These are phyloP conservation scores for Suillia variegata DNA, from an alignment of 2,888 invertebrate genomes.

Conservation along the genomic window DNA sequence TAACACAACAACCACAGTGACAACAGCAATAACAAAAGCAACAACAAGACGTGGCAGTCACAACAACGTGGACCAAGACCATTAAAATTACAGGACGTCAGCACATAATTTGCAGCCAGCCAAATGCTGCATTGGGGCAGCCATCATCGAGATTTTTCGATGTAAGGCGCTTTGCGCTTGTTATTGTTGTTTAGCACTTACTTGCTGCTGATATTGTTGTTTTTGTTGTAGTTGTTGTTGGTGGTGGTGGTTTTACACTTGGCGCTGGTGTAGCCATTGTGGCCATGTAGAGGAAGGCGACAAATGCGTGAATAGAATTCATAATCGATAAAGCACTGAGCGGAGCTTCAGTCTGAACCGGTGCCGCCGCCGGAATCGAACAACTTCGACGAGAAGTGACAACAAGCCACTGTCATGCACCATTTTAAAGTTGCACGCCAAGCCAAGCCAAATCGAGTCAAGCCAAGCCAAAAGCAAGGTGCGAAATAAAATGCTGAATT, in stretches of 20 bases:
- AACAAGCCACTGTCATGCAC: background rate
- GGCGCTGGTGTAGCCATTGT: too few relatives aligned
- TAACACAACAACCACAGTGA: conserved; percentile 20
- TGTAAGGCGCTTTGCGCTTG: conserved; percentile 5
- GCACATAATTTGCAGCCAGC: background rate
- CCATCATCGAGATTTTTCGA: background rate
- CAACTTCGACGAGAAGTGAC: background rate
- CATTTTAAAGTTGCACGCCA: conserved; percentile 7
- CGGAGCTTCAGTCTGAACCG: too few relatives aligned
- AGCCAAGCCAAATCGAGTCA: too few relatives aligned
- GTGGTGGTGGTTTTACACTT: too few relatives aligned
- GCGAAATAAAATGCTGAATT: conserved; percentile 30
- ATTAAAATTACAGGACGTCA: too few relatives aligned
- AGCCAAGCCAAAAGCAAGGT: conserved; percentile 21
- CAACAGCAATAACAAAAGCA: conserved; percentile 15
- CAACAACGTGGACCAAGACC: background rate
- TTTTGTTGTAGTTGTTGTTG: too few relatives aligned
- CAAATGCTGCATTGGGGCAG: background rate
- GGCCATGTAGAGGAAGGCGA: too few relatives aligned
- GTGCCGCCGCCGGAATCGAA: too few relatives aligned
- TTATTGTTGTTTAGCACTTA: conserved; percentile 22
- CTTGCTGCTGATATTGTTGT: too few relatives aligned
- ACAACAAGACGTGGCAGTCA: conserved; percentile 14
- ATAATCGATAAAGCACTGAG: conserved; percentile 42
- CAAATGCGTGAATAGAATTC: conserved; percentile 49